Evolutionary conservation across 2,113 vertebrate species (phyloP), one percentile per base, ranked within the genome.

Genomic region (Corythoichthys haematopterus): DNA sequence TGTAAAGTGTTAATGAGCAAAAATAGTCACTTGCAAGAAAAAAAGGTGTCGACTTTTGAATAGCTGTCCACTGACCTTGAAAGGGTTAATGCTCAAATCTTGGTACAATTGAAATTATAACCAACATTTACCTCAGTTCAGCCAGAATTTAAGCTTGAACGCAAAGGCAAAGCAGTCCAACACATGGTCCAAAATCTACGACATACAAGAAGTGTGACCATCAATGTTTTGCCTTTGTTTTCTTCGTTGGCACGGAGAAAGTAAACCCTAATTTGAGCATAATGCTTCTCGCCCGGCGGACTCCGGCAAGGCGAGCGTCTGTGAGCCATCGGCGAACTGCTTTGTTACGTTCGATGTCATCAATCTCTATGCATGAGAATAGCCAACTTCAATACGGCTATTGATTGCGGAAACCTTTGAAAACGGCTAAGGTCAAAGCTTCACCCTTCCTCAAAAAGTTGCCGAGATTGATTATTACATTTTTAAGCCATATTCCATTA

Each of bases 311-410:
- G 64, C 74, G 68, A 68, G 40, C 69, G 65, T 73, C 62, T 28
- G 59, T 50, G 59, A 74, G 48, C 58, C 74, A 81, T 81, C 11
- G 77, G 70, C 74, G 79, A 75, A 72, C 67, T 72, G 70, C 71
- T 84, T 86, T 80, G 67, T 78, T 84, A 68, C 65, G 70, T 75
- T 74, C 61, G 28, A 57, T 67, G 13, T 55, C 74, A 84, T 86
- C 84, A 77, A 82, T 86, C 73, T 84, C 75, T 59, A 80, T 77
- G 77, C 71, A 73, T 65, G 63, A 53, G 71, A 71, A 77, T 69
- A 63, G 81, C 77, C 61, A 75, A 70, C 77, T 79, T 75, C 81
- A 73, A 84, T 82, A 75, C 28, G 2, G 6, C 60, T 74, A 82
- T 82, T 63, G 80, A 82, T 77, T 66, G 20, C 14, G n/a, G 60